Percentiles rank a stretch among this genome's conserved stretches.
phyloP scores from a whole-genome alignment of 2,113 vertebrate species.

The crab-eating macaque (Macaca fascicularis) region DNA sequence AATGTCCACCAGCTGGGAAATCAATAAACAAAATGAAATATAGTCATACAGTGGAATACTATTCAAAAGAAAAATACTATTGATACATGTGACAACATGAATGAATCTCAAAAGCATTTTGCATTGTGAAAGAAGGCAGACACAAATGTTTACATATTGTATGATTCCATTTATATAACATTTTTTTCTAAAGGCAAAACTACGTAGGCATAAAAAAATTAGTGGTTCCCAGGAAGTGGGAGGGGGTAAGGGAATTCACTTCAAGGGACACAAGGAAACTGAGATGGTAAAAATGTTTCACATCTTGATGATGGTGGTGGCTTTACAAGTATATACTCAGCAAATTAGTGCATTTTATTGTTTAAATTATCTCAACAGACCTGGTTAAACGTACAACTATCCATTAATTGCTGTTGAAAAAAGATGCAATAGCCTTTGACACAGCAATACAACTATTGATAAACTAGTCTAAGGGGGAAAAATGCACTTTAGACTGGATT shows the following conservation, averaged over 20 bases:
- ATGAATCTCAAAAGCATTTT: background rate
- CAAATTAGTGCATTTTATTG: background rate
- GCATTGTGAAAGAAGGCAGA: background rate
- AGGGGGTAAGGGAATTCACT: background rate
- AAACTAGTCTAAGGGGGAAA: background rate
- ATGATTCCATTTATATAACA: background rate
- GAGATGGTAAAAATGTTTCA: background rate
- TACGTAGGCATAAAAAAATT: background rate
- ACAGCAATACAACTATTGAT: background rate
- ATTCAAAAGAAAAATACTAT: background rate
- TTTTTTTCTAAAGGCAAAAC: background rate
- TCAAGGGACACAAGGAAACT: background rate
- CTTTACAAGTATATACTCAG: background rate
- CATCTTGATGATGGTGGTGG: background rate
- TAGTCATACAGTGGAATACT: fast-evolving
- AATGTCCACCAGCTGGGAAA: background rate
- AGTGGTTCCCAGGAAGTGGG: background rate
- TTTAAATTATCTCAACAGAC: background rate
- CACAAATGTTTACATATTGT: too few relatives aligned
- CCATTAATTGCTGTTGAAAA: background rate
- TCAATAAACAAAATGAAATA: background rate
- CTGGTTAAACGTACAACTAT: background rate
- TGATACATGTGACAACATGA: background rate
- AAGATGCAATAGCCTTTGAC: background rate
- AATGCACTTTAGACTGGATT: background rate